A percentile compares a stretch with the other conserved stretches of the same genome.
These are phyloP conservation scores for Aphidius ervi DNA, from an alignment of 1,140 invertebrate species.

Conservation along the genomic window DNA sequence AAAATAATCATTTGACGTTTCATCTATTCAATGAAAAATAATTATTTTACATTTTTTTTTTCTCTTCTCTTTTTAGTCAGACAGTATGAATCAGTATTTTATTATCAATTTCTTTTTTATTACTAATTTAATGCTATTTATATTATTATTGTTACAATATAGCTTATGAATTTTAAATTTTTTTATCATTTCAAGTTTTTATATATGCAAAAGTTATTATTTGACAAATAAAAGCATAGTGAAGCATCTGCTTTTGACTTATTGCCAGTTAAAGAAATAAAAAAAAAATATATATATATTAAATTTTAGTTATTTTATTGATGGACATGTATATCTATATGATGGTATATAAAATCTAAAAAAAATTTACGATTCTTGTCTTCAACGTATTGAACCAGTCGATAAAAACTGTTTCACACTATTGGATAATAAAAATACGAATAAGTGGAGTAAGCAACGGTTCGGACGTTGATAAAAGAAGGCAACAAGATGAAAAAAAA, in stretches of 20 bases:
- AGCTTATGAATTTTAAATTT: too few relatives aligned
- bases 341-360: not conserved
- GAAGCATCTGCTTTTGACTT: too few relatives aligned
- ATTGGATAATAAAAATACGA: slow-evolving; percentile 26
- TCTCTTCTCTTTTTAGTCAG: not conserved
- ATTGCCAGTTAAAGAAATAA: too few relatives aligned
- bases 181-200: too few relatives aligned
- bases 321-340: not conserved
- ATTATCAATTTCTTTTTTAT: too few relatives aligned
- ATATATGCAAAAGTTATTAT: too few relatives aligned
- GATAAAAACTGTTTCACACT: slow-evolving; percentile 38
- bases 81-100: too few relatives aligned
- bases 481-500: not conserved
- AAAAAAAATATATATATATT: too few relatives aligned
- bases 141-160: too few relatives aligned
- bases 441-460: slow-evolving; percentile 13
- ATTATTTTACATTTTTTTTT: not conserved
- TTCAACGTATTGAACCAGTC: slow-evolving; percentile 27
- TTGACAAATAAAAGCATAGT: too few relatives aligned
- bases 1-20: not conserved
- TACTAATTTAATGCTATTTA: too few relatives aligned
- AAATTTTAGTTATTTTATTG: too few relatives aligned
- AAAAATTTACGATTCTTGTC: slow-evolving; percentile 36
- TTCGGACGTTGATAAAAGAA: slow-evolving; percentile 1
- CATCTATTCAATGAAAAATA: slow-evolving; percentile 7